phyloP scores from a whole-genome alignment of 2,113 vertebrate species.

The Myrmecophaga tridactyla region DNA sequence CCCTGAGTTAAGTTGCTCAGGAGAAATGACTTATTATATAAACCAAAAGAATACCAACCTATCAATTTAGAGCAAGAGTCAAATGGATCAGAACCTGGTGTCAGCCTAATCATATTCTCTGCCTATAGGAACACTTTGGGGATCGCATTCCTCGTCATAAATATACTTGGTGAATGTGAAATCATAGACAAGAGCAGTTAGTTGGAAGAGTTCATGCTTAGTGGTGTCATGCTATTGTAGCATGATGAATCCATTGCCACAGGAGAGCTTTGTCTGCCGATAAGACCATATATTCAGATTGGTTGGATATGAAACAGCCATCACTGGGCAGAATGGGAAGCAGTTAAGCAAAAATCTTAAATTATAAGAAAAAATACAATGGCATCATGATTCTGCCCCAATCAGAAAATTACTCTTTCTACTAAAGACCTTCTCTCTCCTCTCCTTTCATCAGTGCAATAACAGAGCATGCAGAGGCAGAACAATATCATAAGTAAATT shows the following conservation, averaged over 20 bases:
- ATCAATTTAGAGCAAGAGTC: constrained; percentile 3
- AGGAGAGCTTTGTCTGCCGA: background rate
- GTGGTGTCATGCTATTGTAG: background rate
- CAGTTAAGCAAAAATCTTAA: background rate
- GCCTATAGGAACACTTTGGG: background rate
- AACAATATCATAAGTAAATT: background rate
- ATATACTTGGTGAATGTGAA: background rate
- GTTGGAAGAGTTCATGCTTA: background rate
- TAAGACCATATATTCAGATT: background rate
- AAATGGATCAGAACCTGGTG: background rate
- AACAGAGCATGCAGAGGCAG: background rate
- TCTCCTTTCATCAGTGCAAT: background rate
- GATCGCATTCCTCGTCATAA: background rate
- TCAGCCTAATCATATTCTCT: background rate
- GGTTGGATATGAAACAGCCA: background rate
- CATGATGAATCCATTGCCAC: background rate
- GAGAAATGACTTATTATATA: background rate
- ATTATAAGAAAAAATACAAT: background rate
- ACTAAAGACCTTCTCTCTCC: background rate
- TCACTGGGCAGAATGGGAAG: background rate
- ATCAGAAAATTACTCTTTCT: background rate
- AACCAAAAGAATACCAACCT: background rate
- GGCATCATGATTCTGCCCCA: background rate
- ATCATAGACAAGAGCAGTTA: background rate
- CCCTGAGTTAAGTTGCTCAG: background rate